Percentiles rank a stretch among this genome's conserved stretches.
Conservation (phyloP, 1,140 invertebrate species). For the Physella acuta region DNA sequence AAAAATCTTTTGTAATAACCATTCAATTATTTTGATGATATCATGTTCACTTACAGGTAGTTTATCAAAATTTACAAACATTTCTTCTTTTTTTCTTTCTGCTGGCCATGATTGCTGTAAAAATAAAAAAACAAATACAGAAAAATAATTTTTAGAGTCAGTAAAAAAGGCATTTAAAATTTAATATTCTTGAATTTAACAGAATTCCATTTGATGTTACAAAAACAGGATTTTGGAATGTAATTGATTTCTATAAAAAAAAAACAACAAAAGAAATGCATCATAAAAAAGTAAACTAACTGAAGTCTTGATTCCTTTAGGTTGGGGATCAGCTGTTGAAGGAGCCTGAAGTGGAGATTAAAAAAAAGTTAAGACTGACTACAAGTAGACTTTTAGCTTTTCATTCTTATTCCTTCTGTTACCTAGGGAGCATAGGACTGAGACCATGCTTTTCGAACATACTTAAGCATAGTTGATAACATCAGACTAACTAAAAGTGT, state of each 20-base stretch:
- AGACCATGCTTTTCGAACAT: too few relatives aligned
- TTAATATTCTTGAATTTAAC: not conserved
- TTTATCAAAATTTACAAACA: conserved; percentile 23
- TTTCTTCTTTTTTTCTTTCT: conserved; percentile 17
- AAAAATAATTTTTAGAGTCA: not conserved
- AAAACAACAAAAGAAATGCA: not conserved
- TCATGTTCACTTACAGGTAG: conserved; percentile 18
- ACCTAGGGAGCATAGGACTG: too few relatives aligned
- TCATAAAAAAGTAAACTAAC: not conserved
- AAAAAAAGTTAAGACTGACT: too few relatives aligned
- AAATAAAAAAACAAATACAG: not conserved
- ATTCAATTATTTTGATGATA: too few relatives aligned
- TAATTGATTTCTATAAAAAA: not conserved
- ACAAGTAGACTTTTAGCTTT: too few relatives aligned
- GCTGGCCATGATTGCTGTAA: not conserved
- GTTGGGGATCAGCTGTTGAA: not conserved
- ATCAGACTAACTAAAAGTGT: too few relatives aligned
- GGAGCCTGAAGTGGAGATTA: not conserved
- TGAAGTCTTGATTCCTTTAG: conserved; percentile 6
- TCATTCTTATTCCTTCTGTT: too few relatives aligned
- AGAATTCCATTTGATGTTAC: too few relatives aligned
- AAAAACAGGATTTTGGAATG: too few relatives aligned
- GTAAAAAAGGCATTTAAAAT: not conserved
- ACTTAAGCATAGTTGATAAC: too few relatives aligned
- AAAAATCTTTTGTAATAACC: not conserved